Base-by-base conservation (phyloP, 1,140 invertebrate species). In the Archivesica marissinica region DNA sequence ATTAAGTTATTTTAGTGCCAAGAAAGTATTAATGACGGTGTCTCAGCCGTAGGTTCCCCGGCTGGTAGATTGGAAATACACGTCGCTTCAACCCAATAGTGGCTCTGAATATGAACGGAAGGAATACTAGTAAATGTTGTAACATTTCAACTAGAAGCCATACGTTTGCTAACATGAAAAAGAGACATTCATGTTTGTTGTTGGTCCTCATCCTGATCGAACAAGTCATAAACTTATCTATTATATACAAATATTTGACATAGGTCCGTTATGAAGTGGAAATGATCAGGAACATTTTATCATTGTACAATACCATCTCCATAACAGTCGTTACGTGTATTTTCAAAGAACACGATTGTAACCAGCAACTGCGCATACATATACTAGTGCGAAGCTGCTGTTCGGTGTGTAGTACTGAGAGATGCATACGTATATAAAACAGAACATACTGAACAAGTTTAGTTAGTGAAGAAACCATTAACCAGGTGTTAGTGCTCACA, bases 21-120 rank as follows among this genome's bases (percentile, higher is more conserved):
- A 72, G 68, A 72, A 72, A 72, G 68, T 72, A 72, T 72, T 72
- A 72, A 72, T 47, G 68, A 41, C 41, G 68, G 68, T 44, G 41
- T 47, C 68, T 47, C 13, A 72, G 28, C 13, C 68, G 25, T 72
- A 28, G 30, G 28, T 20, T 3, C 25, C 20, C 15, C 50, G 68
- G 50, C 68, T 72, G 68, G n/a, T 25, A 17, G 41, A 44, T 72
- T 47, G 11, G 68, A 72, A 47, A 47, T 72, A 72, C 28, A 72
- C 68, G 28, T 44, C 50, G 13, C n/a, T 50, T 72, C 6, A 11
- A 70, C 30, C 39, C 11, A 13, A 72, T 33, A 2, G 41, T 3
- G 7, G 41, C 13, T 30, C 25, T 72, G 41, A 11, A 25, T 28
- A 33, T 44, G 38, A 70, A 41, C 35, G 39, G 39, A 44, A 30